A percentile compares a stretch with the other conserved stretches of the same genome.
Conservation (phyloP, 1,140 invertebrate species). For the Yoshiicerus persimilis region DNA sequence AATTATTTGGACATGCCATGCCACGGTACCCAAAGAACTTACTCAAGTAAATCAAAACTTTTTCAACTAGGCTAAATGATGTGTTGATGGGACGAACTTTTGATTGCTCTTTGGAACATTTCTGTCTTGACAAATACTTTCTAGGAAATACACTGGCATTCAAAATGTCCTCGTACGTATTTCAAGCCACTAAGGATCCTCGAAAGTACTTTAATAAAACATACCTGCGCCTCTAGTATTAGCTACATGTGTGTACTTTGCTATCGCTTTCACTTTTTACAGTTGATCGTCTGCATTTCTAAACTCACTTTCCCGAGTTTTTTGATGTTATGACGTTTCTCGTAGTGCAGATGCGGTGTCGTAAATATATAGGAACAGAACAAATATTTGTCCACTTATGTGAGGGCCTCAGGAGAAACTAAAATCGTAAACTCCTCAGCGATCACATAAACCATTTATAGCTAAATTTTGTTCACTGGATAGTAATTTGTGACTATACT, state of each 20-base stretch:
- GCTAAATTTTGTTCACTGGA: background rate
- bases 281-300: too few relatives aligned
- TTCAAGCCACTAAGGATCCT: too few relatives aligned
- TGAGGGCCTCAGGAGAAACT: background rate
- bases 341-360: background rate
- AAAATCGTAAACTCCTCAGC: background rate
- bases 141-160: background rate
- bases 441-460: background rate
- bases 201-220: too few relatives aligned
- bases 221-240: too few relatives aligned
- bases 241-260: too few relatives aligned
- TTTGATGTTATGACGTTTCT: background rate
- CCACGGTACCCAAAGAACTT: too few relatives aligned
- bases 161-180: too few relatives aligned
- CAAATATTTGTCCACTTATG: background rate
- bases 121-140: background rate
- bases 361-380: background rate
- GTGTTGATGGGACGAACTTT: background rate
- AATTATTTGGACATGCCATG: background rate
- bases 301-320: background rate
- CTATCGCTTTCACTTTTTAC: background rate
- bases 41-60: background rate
- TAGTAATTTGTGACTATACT: too few relatives aligned
- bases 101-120: background rate
- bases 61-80: background rate